These are phyloP conservation scores for Lonchura striata DNA, from an alignment of 2,113 vertebrate genomes.

Conservation along the genomic window DNA sequence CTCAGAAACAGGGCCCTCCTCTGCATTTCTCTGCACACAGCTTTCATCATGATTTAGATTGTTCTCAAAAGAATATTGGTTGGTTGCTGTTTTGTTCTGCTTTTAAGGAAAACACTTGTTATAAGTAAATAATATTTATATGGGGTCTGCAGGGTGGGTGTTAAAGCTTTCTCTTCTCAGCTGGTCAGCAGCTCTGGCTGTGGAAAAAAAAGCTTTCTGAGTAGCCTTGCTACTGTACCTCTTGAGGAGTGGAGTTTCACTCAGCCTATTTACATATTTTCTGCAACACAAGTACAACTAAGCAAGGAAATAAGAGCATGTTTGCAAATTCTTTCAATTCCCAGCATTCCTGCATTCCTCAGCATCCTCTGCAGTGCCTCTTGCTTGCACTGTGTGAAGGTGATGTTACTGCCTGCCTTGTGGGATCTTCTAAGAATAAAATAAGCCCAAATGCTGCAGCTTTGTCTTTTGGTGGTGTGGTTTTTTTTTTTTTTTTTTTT, in stretches of 20 bases:
- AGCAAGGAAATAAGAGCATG: background rate
- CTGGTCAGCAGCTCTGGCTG: background rate
- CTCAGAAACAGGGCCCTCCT: background rate
- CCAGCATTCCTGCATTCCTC: constrained; percentile 3
- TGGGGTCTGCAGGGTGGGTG: fast-evolving
- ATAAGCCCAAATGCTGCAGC: background rate
- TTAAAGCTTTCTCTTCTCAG: background rate
- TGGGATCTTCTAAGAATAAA: background rate
- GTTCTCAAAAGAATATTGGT: background rate
- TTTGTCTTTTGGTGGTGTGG: too few species aligned
- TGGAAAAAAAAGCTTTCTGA: background rate
- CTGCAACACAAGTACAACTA: background rate
- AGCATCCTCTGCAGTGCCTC: constrained; percentile 4
- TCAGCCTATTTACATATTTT: background rate
- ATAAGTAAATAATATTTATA: background rate
- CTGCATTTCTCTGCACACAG: background rate
- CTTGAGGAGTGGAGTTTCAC: background rate
- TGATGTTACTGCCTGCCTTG: background rate
- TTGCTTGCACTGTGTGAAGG: background rate
- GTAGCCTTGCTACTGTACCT: background rate
- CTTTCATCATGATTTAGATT: background rate
- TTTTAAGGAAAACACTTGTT: background rate
- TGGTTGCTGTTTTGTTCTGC: background rate
- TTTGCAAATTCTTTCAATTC: constrained; percentile 41
- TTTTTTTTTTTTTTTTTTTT: background rate